Percentiles rank a stretch among this genome's conserved stretches.
Conservation (phyloP, 2,888 invertebrate species). For the Sturmia bella region DNA sequence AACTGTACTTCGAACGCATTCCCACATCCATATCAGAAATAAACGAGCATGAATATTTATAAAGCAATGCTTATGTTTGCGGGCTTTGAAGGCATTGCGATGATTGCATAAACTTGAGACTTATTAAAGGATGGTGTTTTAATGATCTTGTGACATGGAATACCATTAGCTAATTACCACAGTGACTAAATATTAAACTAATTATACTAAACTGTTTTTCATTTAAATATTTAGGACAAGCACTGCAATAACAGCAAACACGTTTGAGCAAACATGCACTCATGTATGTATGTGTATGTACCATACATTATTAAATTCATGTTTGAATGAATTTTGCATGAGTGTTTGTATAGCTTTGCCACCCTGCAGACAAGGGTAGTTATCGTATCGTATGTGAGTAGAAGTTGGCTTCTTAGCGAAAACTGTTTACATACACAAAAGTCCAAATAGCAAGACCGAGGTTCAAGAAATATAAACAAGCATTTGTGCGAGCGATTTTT, state of each 20-base stretch:
- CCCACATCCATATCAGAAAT: not conserved
- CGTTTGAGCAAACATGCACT: not conserved
- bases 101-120: slow-evolving; percentile 24
- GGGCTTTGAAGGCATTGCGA: slow-evolving; percentile 1
- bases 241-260: slow-evolving; percentile 2
- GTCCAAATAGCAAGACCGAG: too few relatives aligned
- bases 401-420: too few relatives aligned
- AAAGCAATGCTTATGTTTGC: slow-evolving; percentile 4
- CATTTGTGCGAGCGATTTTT: too few relatives aligned
- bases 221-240: slow-evolving; percentile 58
- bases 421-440: not conserved
- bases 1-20: not conserved
- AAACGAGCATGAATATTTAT: slow-evolving; percentile 25
- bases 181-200: slow-evolving; percentile 65
- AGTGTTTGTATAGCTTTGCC: not conserved
- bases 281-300: not conserved
- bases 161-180: slow-evolving; percentile 69
- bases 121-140: slow-evolving; percentile 35
- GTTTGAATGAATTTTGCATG: not conserved
- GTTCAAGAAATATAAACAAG: too few relatives aligned
- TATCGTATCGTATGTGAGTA: too few relatives aligned
- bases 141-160: slow-evolving; percentile 66
- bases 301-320: not conserved
- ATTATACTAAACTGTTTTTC: slow-evolving; percentile 59
- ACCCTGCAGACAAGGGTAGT: too few relatives aligned